A percentile compares a stretch with the other conserved stretches of the same genome.
These are phyloP conservation scores for Bembecia ichneumoniformis DNA, from an alignment of 2,888 invertebrate species.

Conservation along the genomic window DNA sequence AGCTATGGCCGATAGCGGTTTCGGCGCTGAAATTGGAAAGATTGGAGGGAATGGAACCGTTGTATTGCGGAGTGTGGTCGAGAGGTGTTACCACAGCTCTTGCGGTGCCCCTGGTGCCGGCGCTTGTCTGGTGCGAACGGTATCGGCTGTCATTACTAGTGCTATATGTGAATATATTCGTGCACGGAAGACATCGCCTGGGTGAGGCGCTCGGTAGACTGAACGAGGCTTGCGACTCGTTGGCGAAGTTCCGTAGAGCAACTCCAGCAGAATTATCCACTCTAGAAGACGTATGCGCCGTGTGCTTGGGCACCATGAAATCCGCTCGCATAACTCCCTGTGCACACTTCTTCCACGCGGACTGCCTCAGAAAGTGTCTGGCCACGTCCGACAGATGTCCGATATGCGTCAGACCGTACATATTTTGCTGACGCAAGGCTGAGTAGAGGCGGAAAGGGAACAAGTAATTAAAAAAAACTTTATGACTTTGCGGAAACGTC, in stretches of 20 bases:
- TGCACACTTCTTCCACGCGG: conserved; percentile 84
- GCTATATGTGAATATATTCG: conserved; percentile 76
- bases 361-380: conserved; percentile 81
- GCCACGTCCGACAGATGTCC: conserved; percentile 80
- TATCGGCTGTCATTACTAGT: conserved; percentile 73
- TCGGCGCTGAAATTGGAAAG: conserved; percentile 73
- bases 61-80: conserved; percentile 79
- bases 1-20: conserved; percentile 74
- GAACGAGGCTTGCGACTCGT: conserved; percentile 71
- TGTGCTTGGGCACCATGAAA: conserved; percentile 79
- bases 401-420: conserved; percentile 79
- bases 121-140: conserved; percentile 69
- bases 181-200: conserved; percentile 75
- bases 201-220: conserved; percentile 69
- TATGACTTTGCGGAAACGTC: no score
- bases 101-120: conserved; percentile 71
- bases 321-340: conserved; percentile 84
- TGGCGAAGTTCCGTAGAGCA: conserved; percentile 76
- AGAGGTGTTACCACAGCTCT: conserved; percentile 71
- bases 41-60: conserved; percentile 79
- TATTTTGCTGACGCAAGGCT: conserved; percentile 52
- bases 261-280: conserved; percentile 76
- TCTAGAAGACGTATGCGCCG: conserved; percentile 84
- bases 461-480: no score
- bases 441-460: not conserved